Evolutionary conservation across 2,113 vertebrate species (phyloP), one percentile per base, ranked within the genome.

Genomic region (Paedocypris sp.): DNA sequence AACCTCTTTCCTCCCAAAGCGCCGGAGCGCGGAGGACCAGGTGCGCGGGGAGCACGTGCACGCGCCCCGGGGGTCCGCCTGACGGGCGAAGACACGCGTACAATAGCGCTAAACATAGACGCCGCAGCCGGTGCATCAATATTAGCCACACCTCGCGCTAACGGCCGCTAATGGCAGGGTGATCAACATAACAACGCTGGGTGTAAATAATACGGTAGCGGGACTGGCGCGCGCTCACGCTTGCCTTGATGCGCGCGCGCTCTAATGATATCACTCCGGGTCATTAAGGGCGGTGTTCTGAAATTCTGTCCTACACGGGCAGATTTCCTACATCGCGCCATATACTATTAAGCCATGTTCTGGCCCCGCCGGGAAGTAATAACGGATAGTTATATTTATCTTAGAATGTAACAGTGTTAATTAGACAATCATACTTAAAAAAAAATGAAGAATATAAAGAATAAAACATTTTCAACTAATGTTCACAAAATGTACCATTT

Each of bases 211-310:
- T 92, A 94, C 87, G 83, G 90, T 93, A 94, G 89, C 88, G 86
- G 89, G 87, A 90, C 87, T 90, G 84, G 88, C 86, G 85, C 49
- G 6, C 8, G 26, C 85, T 90, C 87, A 94, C 91, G 89, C 92
- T 91, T 96, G 93, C 95, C 92, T 97, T 98, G 97, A 97, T 94
- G 93, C 96, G 94, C 93, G 97, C 92, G 96, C 92, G 94, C 90
- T 90, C 92, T 98, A 97, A 98, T 98, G 93, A 98, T 97, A 97
- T 98, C 93, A 97, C 95, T 92, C 90, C 90, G 95, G 95, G 93
- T 95, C 93, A 96, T 97, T 97, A 97, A 95, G 88, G 95, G 92
- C 89, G n/a, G n/a, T n/a, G n/a, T n/a, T n/a, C n/a, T n/a, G n/a
- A n/a, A n/a, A n/a, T n/a, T n/a, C n/a, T n/a, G n/a, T n/a, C n/a